Evolutionary conservation across 2,888 invertebrate species (phyloP), one percentile per base, ranked within the genome.

Genomic region (Schizotus pectinicornis): DNA sequence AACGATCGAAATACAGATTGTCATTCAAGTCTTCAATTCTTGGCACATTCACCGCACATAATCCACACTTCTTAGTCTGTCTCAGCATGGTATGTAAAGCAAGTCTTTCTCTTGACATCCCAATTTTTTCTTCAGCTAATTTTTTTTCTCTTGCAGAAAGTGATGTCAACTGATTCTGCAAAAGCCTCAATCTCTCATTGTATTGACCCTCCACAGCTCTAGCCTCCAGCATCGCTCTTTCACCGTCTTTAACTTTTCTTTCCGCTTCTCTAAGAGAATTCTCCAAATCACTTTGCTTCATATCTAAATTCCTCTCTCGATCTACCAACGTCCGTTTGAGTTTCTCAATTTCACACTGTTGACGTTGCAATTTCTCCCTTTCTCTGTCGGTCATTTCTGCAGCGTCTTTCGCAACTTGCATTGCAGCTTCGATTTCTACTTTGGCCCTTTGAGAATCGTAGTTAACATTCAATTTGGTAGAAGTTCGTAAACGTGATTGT

Each of bases 121-220:
- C 77, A 0, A 86, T 82, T 73, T 87, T 86, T 66, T 87, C 86
- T 72, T 81, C 84, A 0, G 86, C 84, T 34, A 87, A 81, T 64
- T 85, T 84, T 66, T 85, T 85, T 62, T 87, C 86, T 65, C 86
- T 80, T 7, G 76, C 71, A 12, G 84, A 82, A 11, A 87, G 68
- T 0, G 84, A 82, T 2, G 81, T 77, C 1, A 84, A 81, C 59
- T 86, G 85, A 58, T 81, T 82, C 72, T 86, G 86, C 33, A 86
- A 80, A 41, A 84, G 80, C 39, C 82, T 77, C 56, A 86, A 80
- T 63, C 84, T 78, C 42, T 85, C 84, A 68, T 85, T 86, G 65
- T 84, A 86, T 70, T 82, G 83, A 9, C 77, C 74, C 68, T 85
- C 74, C 6, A 74, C 63, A 31, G 63, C 57, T 61, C 70, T 73